Base-by-base conservation (phyloP, 1,140 invertebrate species). In the Penaeus indicus region DNA sequence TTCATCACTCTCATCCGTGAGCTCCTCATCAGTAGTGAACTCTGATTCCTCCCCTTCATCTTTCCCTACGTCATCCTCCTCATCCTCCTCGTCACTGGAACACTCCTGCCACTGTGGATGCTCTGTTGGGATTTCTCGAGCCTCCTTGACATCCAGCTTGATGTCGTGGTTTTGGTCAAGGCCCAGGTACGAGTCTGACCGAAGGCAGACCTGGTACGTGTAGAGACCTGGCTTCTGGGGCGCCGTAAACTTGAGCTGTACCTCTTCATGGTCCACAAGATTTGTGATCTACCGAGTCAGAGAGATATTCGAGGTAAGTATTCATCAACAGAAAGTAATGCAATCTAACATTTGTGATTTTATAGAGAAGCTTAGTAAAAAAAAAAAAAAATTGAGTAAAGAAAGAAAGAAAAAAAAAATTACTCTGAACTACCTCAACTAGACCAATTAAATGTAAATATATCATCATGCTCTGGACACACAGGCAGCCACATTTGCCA, bases 111-210 rank as follows among this genome's bases (percentile, higher is more conserved):
- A 99, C 93, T 99, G 97, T 19, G 97, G 97, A 94, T 99, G 97
- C 92, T 97, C 97, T 63, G 96, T 96, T 63, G 96, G 96, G 91
- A 98, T 94, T 91, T 96, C 96, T 90, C 97, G 96, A 22, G 97
- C 98, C 94, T 99, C 97, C 93, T 99, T 97, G 60, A 99, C 98
- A 93, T 99, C 98, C 93, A 99, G 93, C 96, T 98, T 98, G 92
- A 99, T 96, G 92, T 98, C 97, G 92, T 97, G 95, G 88, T 96
- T 95, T 92, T 97, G 96, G 94, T 98, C 97, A 93, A 97, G 96
- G 81, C 97, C 97, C 88, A 98, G 93, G 93, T 99, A 99, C 10
- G 98, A 99, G 94, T 99, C 99, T 91, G 97, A 98, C 90, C 97
- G 94, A 81, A 99, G 94, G 92, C 97, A 97, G 54, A 99, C 97